phyloP scores from a whole-genome alignment of 2,888 invertebrate genomes.

The Thecocarcelia acutangulata region DNA sequence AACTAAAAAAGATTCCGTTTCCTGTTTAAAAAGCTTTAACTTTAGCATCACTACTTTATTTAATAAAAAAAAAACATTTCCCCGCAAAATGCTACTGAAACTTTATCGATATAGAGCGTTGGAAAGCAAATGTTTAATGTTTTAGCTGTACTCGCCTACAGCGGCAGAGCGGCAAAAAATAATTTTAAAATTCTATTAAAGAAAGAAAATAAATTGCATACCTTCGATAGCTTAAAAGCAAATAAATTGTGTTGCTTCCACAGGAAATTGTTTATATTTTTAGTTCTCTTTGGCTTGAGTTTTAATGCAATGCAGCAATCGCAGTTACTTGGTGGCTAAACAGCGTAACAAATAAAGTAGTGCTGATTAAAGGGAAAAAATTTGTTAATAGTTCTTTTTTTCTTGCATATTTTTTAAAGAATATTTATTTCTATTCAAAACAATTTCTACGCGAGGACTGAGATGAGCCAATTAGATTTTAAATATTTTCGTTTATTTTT shows the following conservation, averaged over 20 bases:
- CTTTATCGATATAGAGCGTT: slow-evolving; percentile 20
- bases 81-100: slow-evolving; percentile 42
- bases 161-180: slow-evolving; percentile 4
- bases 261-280: slow-evolving; percentile 42
- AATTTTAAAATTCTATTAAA: slow-evolving; percentile 23
- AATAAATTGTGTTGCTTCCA: slow-evolving; percentile 32
- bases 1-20: slow-evolving; percentile 60
- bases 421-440: neutral
- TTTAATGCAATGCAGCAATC: neutral
- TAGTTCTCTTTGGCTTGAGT: neutral
- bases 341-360: neutral
- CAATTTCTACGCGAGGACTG: no score
- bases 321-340: neutral
- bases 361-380: neutral
- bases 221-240: slow-evolving; percentile 30
- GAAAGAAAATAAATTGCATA: slow-evolving; percentile 22
- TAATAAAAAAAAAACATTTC: slow-evolving; percentile 17
- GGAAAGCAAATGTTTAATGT: neutral
- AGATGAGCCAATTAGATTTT: no score
- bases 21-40: slow-evolving; percentile 29
- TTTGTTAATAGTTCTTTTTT: no score
- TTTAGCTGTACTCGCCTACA: slow-evolving; percentile 1
- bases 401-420: neutral
- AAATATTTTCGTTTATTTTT: no score
- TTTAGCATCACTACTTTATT: slow-evolving; percentile 20